Base-by-base conservation (phyloP, 2,888 invertebrate species). In the Copidosoma aretas region DNA sequence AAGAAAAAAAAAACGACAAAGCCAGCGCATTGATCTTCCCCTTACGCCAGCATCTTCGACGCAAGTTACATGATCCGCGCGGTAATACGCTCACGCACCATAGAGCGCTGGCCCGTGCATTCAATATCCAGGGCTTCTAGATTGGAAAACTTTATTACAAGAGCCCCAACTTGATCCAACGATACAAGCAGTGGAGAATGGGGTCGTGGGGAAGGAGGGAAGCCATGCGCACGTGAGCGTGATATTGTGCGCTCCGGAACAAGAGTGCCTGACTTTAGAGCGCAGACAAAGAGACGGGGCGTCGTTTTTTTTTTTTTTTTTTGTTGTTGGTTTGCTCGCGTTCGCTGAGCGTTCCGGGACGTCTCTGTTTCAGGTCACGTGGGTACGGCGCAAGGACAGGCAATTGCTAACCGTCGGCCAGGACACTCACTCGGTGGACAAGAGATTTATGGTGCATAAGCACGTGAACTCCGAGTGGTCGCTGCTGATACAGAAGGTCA, bases 381-480 rank as follows among this genome's bases (percentile, higher is more conserved):
- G 84, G 84, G 78, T 84, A 60, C 76, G 82, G 51, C 78, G 81
- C 43, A 78, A 77, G 67, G 83, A 83, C 73, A 79, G 81, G 54
- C 82, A 80, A 70, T 73, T 84, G 72, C 68, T 84, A 72, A 84
- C 84, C 46, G 80, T 84, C 10, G 84, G 83, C 25, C 79, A 77
- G 52, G 78, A 77, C n/a, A 84, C 82, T 25, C 82, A 84, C 67
- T 80, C 83, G 22, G 76, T 81, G 67, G 84, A 84, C 74, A 78
- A 77, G 49, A 80, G 84, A 72, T 84, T 84, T 68, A 76, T 78
- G 76, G 79, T 82, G 64, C 14, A 46, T 46, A 79, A 80, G 66
- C 82, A 81, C 70, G 77, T 79, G 8, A 80, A 78, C 58, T 76
- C 81, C 8, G 82, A 84, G 63, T 84, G 83, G 80, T 77, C 81